Evolutionary conservation across 2,888 invertebrate species (phyloP).

Genomic region (Drosophila tanythrix): DNA sequence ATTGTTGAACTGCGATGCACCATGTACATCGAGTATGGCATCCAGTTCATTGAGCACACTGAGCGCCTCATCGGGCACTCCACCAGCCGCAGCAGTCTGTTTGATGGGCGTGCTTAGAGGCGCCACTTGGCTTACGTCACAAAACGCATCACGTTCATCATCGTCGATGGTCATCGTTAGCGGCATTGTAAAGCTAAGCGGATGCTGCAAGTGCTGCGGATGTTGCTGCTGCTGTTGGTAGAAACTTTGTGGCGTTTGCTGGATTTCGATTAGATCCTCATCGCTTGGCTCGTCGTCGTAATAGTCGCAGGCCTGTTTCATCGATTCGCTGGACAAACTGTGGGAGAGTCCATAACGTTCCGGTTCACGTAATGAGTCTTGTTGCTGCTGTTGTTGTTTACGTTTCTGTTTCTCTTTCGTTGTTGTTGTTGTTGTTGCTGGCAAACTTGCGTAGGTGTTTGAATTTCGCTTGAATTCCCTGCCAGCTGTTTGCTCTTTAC

Average conservation of each 20-base stretch:
- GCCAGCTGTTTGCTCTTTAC: slow-evolving; percentile 63
- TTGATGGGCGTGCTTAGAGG: slow-evolving; percentile 68
- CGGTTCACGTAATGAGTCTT: slow-evolving; percentile 40
- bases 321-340: slow-evolving; percentile 82
- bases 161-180: slow-evolving; percentile 47
- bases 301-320: slow-evolving; percentile 80
- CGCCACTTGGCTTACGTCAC: slow-evolving; percentile 59
- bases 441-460: slow-evolving; percentile 72
- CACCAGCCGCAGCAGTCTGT: slow-evolving; percentile 25
- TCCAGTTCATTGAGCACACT: slow-evolving; percentile 82
- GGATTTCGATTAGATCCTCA: slow-evolving; percentile 77
- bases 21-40: slow-evolving; percentile 81
- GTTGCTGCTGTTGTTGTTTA: slow-evolving; percentile 17
- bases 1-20: slow-evolving; percentile 61
- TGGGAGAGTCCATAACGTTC: slow-evolving; percentile 78
- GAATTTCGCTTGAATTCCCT: slow-evolving; percentile 74
- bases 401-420: slow-evolving; percentile 43
- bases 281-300: slow-evolving; percentile 80
- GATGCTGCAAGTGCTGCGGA: slow-evolving; percentile 22
- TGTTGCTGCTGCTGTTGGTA: slow-evolving; percentile 53
- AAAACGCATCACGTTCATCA: slow-evolving; percentile 70
- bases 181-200: slow-evolving; percentile 54
- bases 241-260: slow-evolving; percentile 70
- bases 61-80: slow-evolving; percentile 71
- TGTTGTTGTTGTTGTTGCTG: slow-evolving; percentile 40